Conservation (phyloP, 2,113 vertebrate genomes). For the Pygathrix nemaeus region DNA sequence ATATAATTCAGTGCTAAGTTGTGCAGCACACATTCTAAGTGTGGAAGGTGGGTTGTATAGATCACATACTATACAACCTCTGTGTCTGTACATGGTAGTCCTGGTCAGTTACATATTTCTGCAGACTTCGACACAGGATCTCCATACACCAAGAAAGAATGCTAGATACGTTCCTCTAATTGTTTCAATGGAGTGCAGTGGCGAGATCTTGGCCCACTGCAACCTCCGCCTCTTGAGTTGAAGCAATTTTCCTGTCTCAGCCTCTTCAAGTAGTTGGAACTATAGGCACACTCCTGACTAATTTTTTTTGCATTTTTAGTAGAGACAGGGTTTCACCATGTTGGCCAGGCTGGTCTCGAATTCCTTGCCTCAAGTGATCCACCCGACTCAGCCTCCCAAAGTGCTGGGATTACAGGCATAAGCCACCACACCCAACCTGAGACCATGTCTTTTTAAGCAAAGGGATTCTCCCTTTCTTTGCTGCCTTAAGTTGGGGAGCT, state of each 20-base stretch:
- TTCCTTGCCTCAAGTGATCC: neutral
- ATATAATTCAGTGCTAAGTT: neutral
- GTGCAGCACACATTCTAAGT: neutral
- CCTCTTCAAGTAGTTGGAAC: neutral
- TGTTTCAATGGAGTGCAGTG: neutral
- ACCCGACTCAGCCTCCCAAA: neutral
- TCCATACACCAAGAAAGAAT: neutral
- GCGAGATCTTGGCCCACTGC: too few relatives aligned
- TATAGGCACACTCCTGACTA: neutral
- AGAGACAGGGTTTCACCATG: neutral
- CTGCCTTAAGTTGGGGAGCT: neutral
- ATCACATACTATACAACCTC: neutral
- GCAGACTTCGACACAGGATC: neutral
- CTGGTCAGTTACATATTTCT: neutral
- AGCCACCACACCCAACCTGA: neutral
- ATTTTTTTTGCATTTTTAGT: neutral
- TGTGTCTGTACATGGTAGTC: accelerated
- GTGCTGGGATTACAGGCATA: neutral
- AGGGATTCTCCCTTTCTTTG: neutral
- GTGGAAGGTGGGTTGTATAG: neutral
- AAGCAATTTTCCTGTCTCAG: neutral
- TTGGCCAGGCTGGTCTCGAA: neutral
- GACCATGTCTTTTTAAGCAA: neutral
- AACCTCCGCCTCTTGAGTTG: neutral
- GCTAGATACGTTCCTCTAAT: neutral